Base-by-base conservation (phyloP, 2,113 vertebrate species). In the Saimiri boliviensis region DNA sequence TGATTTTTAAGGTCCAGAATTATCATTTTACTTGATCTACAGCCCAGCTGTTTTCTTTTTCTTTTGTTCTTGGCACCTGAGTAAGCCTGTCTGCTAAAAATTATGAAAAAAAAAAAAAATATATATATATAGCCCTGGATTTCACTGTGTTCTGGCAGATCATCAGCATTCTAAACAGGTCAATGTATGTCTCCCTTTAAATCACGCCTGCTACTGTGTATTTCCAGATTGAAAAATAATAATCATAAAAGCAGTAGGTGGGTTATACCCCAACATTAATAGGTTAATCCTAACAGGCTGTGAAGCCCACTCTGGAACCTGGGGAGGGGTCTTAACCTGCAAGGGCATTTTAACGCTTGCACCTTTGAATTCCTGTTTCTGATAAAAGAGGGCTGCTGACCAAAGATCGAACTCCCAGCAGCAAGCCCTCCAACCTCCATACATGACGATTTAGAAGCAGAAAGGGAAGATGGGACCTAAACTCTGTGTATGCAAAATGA, bases 1-100 rank as follows among this genome's bases (percentile, higher is more conserved):
- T 54, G 83, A 8, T 66, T 71, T 92, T 63, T 73, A 93, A 58
- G 20, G 14, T 74, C 86, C 1, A 4, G 76, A 84, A 94, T 79
- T 90, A 87, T 71, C 71, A 42, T 94, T 76, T 47, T 54, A 73
- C 66, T 89, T 83, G 82, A 89, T 95, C 94, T 87, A 68, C 45
- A n/a, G 74, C 49, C 49, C 63, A 87, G 84, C n/a, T 87, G 56
- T 95, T 97, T 97, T 56, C 52, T 81, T 88, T 97, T 21, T 42
- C 23, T 45, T 58, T 77, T 80, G 77, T 77, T 25, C 74, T 92
- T 92, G 84, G 95, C 86, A 85, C 47, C 76, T 63, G 40, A 76
- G 47, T 27, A 87, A 66, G 81, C 74, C 49, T 66, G 66, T 89
- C 83, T 96, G 79, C 58, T 91, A 37, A 63, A 95, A 96, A 91